phyloP scores from a whole-genome alignment of 2,797 vertebrate species.

The Oreonectes daqikongensis region DNA sequence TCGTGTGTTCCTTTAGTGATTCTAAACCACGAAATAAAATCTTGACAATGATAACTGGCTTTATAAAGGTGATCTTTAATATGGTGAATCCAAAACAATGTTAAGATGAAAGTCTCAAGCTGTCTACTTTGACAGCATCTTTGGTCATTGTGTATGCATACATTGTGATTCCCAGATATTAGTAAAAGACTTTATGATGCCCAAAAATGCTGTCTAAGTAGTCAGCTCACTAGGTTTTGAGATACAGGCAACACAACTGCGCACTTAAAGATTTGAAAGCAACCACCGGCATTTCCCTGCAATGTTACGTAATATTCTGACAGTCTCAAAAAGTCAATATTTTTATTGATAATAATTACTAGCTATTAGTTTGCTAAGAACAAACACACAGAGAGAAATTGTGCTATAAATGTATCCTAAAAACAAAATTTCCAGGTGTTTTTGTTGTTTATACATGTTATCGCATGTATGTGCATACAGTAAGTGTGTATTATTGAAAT shows the following conservation, averaged over 20 bases:
- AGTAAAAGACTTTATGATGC: background rate
- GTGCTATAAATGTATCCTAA: background rate
- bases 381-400: background rate
- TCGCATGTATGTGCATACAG: background rate
- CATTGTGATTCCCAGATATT: background rate
- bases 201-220: background rate
- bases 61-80: background rate
- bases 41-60: too few relatives aligned
- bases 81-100: background rate
- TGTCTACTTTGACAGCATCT: background rate
- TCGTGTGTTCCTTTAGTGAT: too few relatives aligned
- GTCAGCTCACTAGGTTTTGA: background rate
- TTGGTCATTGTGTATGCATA: background rate
- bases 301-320: slow-evolving; percentile 33
- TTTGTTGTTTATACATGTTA: background rate
- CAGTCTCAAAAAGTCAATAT: background rate
- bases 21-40: background rate
- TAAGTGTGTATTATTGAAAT: background rate
- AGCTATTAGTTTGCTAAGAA: background rate
- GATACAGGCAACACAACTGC: background rate
- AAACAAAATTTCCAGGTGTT: background rate
- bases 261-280: slow-evolving; percentile 5
- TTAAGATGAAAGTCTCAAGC: background rate
- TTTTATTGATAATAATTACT: background rate
- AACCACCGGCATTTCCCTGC: slow-evolving; percentile 7